These are phyloP conservation scores for Phyto melanocephala DNA, from an alignment of 2,888 invertebrate genomes.

Conservation along the genomic window DNA sequence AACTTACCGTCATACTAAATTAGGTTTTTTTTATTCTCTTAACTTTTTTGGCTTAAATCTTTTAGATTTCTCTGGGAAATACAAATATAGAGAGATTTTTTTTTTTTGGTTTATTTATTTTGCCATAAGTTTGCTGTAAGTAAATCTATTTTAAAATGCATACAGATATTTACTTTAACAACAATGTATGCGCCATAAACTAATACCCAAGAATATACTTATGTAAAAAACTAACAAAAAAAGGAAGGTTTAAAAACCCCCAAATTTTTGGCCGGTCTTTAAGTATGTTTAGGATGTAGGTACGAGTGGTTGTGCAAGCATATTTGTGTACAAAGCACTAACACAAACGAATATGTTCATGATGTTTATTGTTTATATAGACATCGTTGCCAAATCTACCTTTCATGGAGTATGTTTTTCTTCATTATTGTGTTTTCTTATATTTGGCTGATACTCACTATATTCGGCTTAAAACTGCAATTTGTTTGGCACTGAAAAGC, in stretches of 20 bases:
- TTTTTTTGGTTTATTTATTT: neutral
- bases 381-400: conserved; percentile 64
- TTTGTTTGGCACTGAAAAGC: conserved; percentile 62
- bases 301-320: neutral
- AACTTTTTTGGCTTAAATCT: conserved; percentile 34
- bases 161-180: conserved; percentile 49
- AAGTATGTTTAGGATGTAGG: conserved; percentile 8
- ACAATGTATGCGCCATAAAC: conserved; percentile 22
- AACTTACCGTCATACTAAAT: conserved; percentile 60
- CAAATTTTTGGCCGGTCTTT: conserved; percentile 39
- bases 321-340: neutral
- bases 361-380: conserved; percentile 63
- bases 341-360: conserved; percentile 31
- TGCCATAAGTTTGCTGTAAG: conserved; percentile 44
- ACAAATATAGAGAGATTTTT: neutral
- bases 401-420: conserved; percentile 55
- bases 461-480: conserved; percentile 57
- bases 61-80: conserved; percentile 10
- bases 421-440: neutral
- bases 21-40: conserved; percentile 7
- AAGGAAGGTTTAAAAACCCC: neutral
- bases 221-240: neutral
- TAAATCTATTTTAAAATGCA: conserved; percentile 52
- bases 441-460: conserved; percentile 42
- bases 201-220: neutral